Base-by-base conservation (phyloP, 1,140 invertebrate genomes). In the Lepidotrigona ventralis region DNA sequence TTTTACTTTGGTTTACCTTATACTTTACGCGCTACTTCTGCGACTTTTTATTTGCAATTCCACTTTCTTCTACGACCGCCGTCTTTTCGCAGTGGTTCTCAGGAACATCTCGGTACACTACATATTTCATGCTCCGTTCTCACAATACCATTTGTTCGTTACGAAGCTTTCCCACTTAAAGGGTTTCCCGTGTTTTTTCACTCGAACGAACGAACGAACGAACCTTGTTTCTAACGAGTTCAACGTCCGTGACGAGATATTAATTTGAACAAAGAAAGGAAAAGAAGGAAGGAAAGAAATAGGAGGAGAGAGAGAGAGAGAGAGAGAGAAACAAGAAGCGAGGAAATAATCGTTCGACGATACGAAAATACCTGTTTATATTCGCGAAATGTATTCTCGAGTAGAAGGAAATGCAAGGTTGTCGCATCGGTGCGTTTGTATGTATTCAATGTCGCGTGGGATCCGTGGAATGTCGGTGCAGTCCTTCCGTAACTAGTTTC, bases 401-500 rank as follows among this genome's bases (percentile, higher is more conserved):
- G 9, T 71, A 56, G 77, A 78, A 84, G 73, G 81, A 78, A 83
- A 87, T 46, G 82, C 68, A 46, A 82, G 39, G 68, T 54, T 51
- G 81, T 74, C 54, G 82, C 83, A 75, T 79, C 86, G 70, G 53
- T 78, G 53, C 70, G 82, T 75, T 71, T 75, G 63, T 74, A 78
- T 17, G 74, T 87, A 84, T 75, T 79, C 81, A 56, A 72, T 76
- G 86, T 79, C 83, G 82, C 82, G 86, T 76, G 73, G 86, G 86
- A 84, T 79, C 86, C 78, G 84, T 83, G 88, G 90, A 93, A 93
- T 93, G 93, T 93, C 92, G 91, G 86, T 87, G 90, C 92, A 90
- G 90, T 90, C 86, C 86, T 90, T 88, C 88, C 91, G 93, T 94
- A 94, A 94, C 93, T 93, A 94, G 93, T 94, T 94, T 94, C 93